Evolutionary conservation across 2,888 invertebrate species (phyloP), one percentile per base, ranked within the genome.

Genomic region (Cactoblastis cactorum): DNA sequence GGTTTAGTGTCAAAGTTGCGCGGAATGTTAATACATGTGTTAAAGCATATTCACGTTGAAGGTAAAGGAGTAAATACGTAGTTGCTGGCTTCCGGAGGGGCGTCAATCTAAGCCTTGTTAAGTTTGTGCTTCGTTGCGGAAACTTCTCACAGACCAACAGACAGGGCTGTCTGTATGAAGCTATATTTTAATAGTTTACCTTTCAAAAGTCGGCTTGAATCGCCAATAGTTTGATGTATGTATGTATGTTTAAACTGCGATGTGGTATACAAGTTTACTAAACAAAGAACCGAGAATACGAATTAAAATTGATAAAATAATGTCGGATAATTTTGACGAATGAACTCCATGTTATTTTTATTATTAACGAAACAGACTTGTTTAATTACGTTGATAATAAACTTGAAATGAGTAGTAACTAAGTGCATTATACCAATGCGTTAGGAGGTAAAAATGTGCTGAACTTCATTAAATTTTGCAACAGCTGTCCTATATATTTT

Each of bases 61-160:
- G 39, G 49, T 53, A 57, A 58, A 51, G 46, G 28, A 17, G 53
- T 59, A 56, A 61, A 57, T 56, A 61, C 63, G 54, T 61, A 55
- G 58, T 57, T 64, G 58, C 58, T 61, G 65, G 62, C 63, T 63
- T 61, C 55, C 61, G 63, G 63, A 65, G 66, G 67, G 63, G 65
- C 67, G 69, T 69, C 66, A 67, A 68, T 72, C 67, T 71, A 69
- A 70, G 70, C 62, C 76, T 80, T 76, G 80, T 80, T 80, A 80
- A 78, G 77, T 80, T 70, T 76, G 78, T 76, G 74, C 75, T 70
- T 50, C 65, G 75, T 74, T 55, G 72, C 62, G 76, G 77, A 77
- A 80, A 77, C 65, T 65, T 57, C 55, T 48, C 24, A 37, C 59
- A n/a, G n/a, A n/a, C n/a, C n/a, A 56, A 53, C 53, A 50, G 57